A percentile compares a stretch with the other conserved stretches of the same genome.
These are phyloP conservation scores for Ptilodon capucinus DNA, from an alignment of 2,888 invertebrate genomes.

Conservation along the genomic window DNA sequence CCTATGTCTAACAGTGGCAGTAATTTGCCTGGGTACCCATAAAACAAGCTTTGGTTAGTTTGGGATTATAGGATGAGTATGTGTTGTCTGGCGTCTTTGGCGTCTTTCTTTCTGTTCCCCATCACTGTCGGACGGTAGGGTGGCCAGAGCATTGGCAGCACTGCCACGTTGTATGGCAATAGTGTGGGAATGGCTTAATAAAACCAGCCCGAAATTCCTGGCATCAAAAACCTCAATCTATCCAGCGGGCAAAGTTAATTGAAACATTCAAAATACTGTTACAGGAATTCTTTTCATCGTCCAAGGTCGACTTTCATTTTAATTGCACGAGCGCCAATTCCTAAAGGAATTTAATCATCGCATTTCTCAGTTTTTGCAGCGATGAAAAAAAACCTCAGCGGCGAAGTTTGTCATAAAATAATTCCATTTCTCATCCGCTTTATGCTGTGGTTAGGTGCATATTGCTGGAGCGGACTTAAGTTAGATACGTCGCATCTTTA, in stretches of 20 bases:
- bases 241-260: neutral
- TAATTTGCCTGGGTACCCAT: too few relatives aligned
- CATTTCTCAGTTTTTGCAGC: conserved; percentile 8
- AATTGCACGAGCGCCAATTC: neutral
- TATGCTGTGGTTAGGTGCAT: neutral
- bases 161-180: too few relatives aligned
- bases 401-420: neutral
- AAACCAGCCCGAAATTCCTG: too few relatives aligned
- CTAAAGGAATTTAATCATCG: conserved; percentile 18
- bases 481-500: too few relatives aligned
- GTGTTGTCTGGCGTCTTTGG: too few relatives aligned
- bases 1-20: too few relatives aligned
- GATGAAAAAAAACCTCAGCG: conserved; percentile 1
- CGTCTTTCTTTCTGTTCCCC: too few relatives aligned
- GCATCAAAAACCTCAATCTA: neutral
- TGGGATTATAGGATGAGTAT: too few relatives aligned
- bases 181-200: too few relatives aligned
- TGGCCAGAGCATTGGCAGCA: too few relatives aligned
- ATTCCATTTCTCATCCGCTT: neutral
- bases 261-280: neutral
- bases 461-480: neutral
- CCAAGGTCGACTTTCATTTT: neutral
- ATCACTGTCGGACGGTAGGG: too few relatives aligned
- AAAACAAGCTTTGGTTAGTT: too few relatives aligned
- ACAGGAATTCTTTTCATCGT: neutral